phyloP scores from a whole-genome alignment of 2,888 invertebrate genomes.

The Amphiduros pacificus region DNA sequence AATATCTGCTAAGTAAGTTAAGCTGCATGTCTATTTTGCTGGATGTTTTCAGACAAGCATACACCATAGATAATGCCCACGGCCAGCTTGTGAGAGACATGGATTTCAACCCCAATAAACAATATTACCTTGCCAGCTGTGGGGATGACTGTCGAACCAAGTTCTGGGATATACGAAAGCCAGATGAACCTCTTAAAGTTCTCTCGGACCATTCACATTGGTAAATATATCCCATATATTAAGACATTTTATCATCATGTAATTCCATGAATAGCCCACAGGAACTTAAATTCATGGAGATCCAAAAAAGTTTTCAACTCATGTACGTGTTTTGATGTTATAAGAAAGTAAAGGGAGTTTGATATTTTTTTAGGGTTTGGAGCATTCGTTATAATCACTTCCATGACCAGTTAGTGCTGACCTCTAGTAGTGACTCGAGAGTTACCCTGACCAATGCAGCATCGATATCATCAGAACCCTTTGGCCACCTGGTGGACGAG shows the following conservation, averaged over 20 bases:
- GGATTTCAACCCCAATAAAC: slow-evolving; percentile 97
- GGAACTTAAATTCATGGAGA: no score
- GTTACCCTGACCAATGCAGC: slow-evolving; percentile 86
- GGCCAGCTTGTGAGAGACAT: slow-evolving; percentile 84
- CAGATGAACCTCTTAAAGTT: slow-evolving; percentile 70
- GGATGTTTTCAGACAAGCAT: slow-evolving; percentile 67
- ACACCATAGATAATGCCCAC: slow-evolving; percentile 86
- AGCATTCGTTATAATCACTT: slow-evolving; percentile 92
- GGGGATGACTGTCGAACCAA: slow-evolving; percentile 94
- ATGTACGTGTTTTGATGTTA: neutral
- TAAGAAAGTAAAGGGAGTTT: neutral
- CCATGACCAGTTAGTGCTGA: slow-evolving; percentile 92
- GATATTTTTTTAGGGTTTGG: slow-evolving; percentile 75
- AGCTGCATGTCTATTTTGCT: no score
- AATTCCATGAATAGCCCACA: no score
- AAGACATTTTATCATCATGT: neutral
- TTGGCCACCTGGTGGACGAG: slow-evolving; percentile 64
- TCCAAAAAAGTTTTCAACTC: neutral
- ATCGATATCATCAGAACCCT: slow-evolving; percentile 82
- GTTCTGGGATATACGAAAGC: slow-evolving; percentile 92
- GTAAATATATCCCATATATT: slow-evolving; percentile 60
- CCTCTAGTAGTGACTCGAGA: slow-evolving; percentile 92
- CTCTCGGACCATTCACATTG: slow-evolving; percentile 64
- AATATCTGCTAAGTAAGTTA: no score
- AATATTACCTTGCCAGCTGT: slow-evolving; percentile 88